Base-by-base conservation (phyloP, 2,888 invertebrate species). In the Zygaena filipendulae region DNA sequence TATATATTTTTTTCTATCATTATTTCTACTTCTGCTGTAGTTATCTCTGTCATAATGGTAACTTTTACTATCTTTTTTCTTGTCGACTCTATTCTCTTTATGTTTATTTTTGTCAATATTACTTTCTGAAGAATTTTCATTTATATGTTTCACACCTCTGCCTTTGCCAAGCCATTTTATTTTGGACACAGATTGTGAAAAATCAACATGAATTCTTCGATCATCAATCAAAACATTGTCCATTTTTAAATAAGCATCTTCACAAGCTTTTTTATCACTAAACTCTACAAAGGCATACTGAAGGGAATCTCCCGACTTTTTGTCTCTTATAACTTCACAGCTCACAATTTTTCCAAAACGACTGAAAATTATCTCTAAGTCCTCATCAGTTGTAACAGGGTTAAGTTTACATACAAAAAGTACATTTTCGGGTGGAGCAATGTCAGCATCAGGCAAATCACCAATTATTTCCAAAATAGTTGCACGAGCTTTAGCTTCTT, bases 221-320 rank as follows among this genome's bases (percentile, higher is more conserved):
- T 99, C 99, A 71, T 99, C 99, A 48, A 99, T 99, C 4, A 99
- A 79, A 0, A 99, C 98, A 80, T 99, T 99, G 61, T 98, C 98
- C 99, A 99, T 99, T 81, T 99, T 99, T 54, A 99, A 97, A 68
- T 94, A 99, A 1, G 99, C 99, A 47, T 92, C 92, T 74, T 99
- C 99, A 71, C 99, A 99, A 1, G 93, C 84, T 51, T 92, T 92
- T 40, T 87, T 86, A 28, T 95, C 90, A 37, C 90, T 91, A 80
- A 98, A 99, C 66, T 99, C 99, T 32, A 99, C 92, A 61, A 99
- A 99, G 0, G 98, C 98, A 70, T 99, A 99, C 56, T 99, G 99
- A 30, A 99, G 75, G 0, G 98, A 99, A 59, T 97, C 96, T 1
- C 91, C 91, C 2, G 91, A 88, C 53, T 93, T 91, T 42, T 90